Evolutionary conservation across 2,113 vertebrate species (phyloP), one percentile per base, ranked within the genome.

Genomic region (Australoheros scitulus): DNA sequence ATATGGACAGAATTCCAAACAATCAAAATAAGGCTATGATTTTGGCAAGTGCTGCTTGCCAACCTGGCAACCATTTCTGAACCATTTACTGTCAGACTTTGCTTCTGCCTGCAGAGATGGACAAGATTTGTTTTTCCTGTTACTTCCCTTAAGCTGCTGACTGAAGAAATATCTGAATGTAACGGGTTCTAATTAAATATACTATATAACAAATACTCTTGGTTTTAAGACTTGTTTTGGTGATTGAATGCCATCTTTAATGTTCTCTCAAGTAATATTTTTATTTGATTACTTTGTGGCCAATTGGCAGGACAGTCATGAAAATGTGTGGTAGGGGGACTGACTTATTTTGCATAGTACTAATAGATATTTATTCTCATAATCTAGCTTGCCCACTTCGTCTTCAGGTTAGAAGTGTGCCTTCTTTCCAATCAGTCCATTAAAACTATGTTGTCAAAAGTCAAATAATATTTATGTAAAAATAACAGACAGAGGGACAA

Each of bases 11-110:
- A 55, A 76, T 77, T 75, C 79, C 56, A 77, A 84, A 80, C 58
- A 24, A 82, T 81, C 77, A 52, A 61, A 82, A 56, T 24, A 15
- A 10, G 4, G 24, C 50, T 59, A 74, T 20, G 11, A 1, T 65
- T 60, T 52, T 82, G 70, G 77, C 72, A 64, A 4, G 11, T 15
- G 24, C 74, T 56, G 36, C n/a, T 38, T 50, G 36, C 78, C 56
- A 50, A 76, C 58, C 74, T 81, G 84, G 61, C 76, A 87, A 43
- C 29, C 47, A 5, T 68, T 77, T 83, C 58, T 74, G 47, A 84
- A 81, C 64, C 43, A 70, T 50, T 56, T 81, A 13, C 29, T 81
- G 52, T 61, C 59, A 5, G 63, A 55, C 50, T 50, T 59, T 58
- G 59, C 7, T 60, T 57, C 29, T 32, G n/a, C 57, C 64, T 61